Conservation (phyloP, 2,888 invertebrate genomes). For the Electrophaes corylata region DNA sequence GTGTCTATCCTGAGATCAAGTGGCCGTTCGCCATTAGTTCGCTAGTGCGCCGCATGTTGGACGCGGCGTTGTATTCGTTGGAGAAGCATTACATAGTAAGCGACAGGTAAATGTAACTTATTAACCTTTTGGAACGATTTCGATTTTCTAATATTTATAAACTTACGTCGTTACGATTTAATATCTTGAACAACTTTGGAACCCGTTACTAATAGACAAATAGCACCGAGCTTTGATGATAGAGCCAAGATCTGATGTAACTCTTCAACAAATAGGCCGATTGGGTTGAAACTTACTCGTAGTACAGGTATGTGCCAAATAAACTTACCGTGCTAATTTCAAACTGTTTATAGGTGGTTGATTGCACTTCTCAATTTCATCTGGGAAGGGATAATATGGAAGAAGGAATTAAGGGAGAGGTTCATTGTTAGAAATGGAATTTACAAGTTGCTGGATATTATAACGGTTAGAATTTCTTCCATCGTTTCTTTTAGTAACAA, state of each 20-base stretch:
- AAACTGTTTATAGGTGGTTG: slow-evolving; percentile 60
- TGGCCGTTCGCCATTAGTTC: slow-evolving; percentile 59
- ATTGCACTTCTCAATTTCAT: slow-evolving; percentile 69
- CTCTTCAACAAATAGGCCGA: no score
- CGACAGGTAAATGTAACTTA: slow-evolving; percentile 63
- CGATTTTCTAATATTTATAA: no score
- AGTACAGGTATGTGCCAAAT: no score
- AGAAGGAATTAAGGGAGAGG: slow-evolving; percentile 50
- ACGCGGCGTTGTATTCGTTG: slow-evolving; percentile 53
- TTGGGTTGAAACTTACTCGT: no score
- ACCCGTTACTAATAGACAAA: no score
- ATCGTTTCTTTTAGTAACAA: neutral
- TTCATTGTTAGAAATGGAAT: slow-evolving; percentile 66
- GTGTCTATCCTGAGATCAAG: slow-evolving; percentile 60
- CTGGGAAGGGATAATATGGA: slow-evolving; percentile 74
- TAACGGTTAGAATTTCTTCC: slow-evolving; percentile 53
- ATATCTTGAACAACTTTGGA: no score
- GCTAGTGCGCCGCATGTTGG: slow-evolving; percentile 56
- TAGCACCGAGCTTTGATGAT: no score
- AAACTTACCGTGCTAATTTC: no score
- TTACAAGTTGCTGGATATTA: slow-evolving; percentile 70
- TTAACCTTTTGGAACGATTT: no score
- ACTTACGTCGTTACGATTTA: no score
- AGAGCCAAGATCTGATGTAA: no score
- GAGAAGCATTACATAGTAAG: slow-evolving; percentile 58